These are phyloP conservation scores for Arenaria interpres DNA, from an alignment of 2,113 vertebrate species.

Conservation along the genomic window DNA sequence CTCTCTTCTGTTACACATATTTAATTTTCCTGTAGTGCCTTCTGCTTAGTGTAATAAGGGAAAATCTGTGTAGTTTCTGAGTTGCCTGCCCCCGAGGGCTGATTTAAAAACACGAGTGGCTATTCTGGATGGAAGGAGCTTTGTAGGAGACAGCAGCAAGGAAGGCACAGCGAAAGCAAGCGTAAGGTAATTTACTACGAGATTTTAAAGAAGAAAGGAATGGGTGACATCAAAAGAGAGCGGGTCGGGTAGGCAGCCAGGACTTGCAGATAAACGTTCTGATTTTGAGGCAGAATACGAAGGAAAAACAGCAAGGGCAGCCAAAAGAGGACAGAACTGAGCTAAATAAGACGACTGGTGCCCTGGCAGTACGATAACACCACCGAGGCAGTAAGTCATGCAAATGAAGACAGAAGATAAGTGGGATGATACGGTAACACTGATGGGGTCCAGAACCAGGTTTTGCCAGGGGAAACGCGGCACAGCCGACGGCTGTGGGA, in stretches of 20 bases:
- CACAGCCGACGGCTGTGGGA: neutral
- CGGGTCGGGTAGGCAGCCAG: neutral
- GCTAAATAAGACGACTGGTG: neutral
- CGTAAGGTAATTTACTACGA: neutral
- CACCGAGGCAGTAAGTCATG: neutral
- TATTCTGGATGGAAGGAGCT: neutral
- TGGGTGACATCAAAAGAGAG: neutral
- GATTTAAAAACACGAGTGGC: neutral
- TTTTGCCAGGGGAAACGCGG: neutral
- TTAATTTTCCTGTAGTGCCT: neutral
- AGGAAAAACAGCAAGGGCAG: neutral
- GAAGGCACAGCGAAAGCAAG: neutral
- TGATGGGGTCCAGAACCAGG: neutral
- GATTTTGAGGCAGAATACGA: neutral
- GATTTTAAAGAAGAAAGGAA: neutral
- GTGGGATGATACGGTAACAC: neutral
- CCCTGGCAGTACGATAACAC: neutral
- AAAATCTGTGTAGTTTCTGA: neutral
- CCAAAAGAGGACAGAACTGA: neutral
- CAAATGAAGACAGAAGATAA: neutral
- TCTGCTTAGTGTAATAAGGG: neutral
- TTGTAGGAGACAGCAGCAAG: neutral
- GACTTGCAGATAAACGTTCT: neutral
- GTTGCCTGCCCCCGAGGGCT: neutral
- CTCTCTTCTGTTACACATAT: neutral